These are phyloP conservation scores for Drosophila basisetae DNA, from an alignment of 2,888 invertebrate genomes.

Conservation along the genomic window DNA sequence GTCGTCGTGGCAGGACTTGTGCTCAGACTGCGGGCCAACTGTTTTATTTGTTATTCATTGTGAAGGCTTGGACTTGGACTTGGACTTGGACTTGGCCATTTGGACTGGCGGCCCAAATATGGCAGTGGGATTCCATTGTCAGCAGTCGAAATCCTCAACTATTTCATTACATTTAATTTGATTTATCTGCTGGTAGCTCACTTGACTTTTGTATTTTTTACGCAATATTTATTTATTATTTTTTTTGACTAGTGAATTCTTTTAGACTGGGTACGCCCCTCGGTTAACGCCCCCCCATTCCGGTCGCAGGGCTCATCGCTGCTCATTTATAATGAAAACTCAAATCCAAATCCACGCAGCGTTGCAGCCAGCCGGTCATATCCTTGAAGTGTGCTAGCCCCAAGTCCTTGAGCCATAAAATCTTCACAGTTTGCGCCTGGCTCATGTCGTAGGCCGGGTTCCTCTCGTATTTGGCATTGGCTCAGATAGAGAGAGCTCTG, in stretches of 20 bases:
- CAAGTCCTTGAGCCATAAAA: constrained; percentile 78
- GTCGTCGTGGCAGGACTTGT: constrained; percentile 18
- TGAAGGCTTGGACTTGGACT: constrained; percentile 24
- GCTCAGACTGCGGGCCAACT: constrained; percentile 21
- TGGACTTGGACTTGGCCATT: constrained; percentile 7
- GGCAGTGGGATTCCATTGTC: constrained; percentile 60
- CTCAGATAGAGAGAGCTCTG: constrained; percentile 29
- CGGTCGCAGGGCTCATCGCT: constrained; percentile 29
- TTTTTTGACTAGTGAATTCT: constrained; percentile 33
- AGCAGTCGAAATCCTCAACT: constrained; percentile 67
- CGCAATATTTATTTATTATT: constrained; percentile 28
- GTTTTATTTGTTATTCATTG: constrained; percentile 61
- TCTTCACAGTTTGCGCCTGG: constrained; percentile 47
- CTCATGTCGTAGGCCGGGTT: constrained; percentile 49
- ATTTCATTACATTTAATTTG: constrained; percentile 82
- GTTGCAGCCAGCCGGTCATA: constrained; percentile 36
- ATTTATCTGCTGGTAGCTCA: constrained; percentile 68
- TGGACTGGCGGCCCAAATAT: constrained; percentile 41
- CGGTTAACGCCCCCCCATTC: constrained; percentile 58
- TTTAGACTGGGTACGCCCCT: constrained; percentile 36
- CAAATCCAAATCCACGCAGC: constrained; percentile 65
- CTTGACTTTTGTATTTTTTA: constrained; percentile 49
- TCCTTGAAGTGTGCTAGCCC: constrained; percentile 59
- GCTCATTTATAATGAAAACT: constrained; percentile 70
- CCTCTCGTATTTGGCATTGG: constrained; percentile 45